Evolutionary conservation across 2,113 vertebrate genomes (phyloP), one percentile per base, ranked within the genome.

Genomic region (Peromyscus californicus): DNA sequence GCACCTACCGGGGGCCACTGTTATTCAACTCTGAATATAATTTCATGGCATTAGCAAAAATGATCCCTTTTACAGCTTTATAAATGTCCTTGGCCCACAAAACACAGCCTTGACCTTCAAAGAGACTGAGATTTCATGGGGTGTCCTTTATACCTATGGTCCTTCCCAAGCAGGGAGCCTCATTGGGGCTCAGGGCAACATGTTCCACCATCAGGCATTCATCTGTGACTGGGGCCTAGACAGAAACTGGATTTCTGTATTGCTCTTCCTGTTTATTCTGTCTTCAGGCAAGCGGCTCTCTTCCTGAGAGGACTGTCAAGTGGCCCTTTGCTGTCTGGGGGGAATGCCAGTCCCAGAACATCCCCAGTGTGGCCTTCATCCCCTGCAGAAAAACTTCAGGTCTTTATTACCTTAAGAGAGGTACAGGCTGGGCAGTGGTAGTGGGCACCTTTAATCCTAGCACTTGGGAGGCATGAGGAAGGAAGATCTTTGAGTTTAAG

Each of bases 321-420:
- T 98, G 59, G 59, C 48, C 84, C 69, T 82, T 1, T 65, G 0
- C 90, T 78, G 0, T 36, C 95, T 17, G 36, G 79, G 36, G 26
- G 97, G 10, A 12, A 36, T 98, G 97, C 83, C 98, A 98, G 98
- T 91, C 98, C 97, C 96, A 98, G 98, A 83, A 99, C 98, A 11
- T 97, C 98, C n/a, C 99, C 98, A 80, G 98, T 97, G 98, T 98
- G 74, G 98, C 98, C 72, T 99, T 98, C 97, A 98, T 98, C 24
- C 98, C 99, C 99, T 99, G 93, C 10, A 59, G 88, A 69, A 69
- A 84, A 42, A 85, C 61, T 51, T 51, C 54, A 45, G 22, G 13
- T 75, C 76, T 79, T 86, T 0, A 0, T 90, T 48, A 36, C 26
- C 26, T n/a, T 36, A 74, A 92, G 88, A 8, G 36, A 17, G 24